These are phyloP conservation scores for Hormaphis cornu DNA, from an alignment of 1,140 invertebrate species.

Conservation along the genomic window DNA sequence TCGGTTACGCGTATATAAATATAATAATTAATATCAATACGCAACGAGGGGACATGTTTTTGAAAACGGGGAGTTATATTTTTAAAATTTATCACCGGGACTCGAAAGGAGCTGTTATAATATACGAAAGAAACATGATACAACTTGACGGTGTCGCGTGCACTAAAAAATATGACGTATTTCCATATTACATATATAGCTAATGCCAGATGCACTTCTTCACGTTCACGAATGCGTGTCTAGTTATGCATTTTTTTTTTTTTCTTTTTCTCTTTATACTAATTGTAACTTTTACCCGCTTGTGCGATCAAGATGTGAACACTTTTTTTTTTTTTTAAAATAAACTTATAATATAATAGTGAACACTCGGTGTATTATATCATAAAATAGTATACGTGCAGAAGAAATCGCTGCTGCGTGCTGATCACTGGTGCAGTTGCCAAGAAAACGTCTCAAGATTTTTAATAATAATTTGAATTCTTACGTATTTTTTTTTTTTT, in stretches of 20 bases:
- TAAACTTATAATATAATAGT: slow-evolving; percentile 13
- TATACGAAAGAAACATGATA: slow-evolving; percentile 13
- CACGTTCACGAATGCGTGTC: slow-evolving; percentile 17
- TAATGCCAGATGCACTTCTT: slow-evolving; percentile 24
- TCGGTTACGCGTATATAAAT: no score
- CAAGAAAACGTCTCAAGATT: not conserved
- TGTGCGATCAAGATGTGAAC: slow-evolving; percentile 20
- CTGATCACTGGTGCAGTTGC: not conserved
- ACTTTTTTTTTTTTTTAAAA: not conserved
- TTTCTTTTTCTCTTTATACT: not conserved
- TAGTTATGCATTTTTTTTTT: slow-evolving; percentile 22
- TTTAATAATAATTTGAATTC: no score
- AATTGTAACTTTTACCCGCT: slow-evolving; percentile 23
- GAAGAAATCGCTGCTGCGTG: no score
- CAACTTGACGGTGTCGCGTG: slow-evolving; percentile 12
- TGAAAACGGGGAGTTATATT: slow-evolving; percentile 22
- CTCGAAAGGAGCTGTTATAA: not conserved
- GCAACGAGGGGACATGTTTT: not conserved
- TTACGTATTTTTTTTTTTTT: no score
- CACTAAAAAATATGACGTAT: slow-evolving; percentile 31
- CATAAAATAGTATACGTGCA: no score
- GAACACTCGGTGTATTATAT: no score
- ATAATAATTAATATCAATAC: not conserved
- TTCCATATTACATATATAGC: slow-evolving; percentile 25
- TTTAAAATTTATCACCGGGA: slow-evolving; percentile 27